A percentile compares a stretch with the other conserved stretches of the same genome.
phyloP scores from a whole-genome alignment of 2,797 vertebrate species.

The Hapalemur alaotrensis region DNA sequence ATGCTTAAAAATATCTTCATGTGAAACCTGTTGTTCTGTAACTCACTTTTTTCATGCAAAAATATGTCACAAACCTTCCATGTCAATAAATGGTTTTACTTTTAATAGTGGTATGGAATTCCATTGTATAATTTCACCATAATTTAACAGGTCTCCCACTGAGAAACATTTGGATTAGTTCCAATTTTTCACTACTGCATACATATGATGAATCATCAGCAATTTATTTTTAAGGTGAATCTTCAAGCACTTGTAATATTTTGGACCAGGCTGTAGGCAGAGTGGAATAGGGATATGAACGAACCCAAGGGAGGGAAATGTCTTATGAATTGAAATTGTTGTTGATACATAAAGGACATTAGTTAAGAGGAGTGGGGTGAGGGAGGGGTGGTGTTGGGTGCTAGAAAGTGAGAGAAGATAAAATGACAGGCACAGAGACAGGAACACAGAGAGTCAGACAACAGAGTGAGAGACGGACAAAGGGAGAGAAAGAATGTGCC shows the following conservation, averaged over 20 bases:
- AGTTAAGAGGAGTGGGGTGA: not conserved
- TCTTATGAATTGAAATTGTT: not conserved
- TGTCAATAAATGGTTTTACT: not conserved
- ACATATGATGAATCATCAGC: not conserved
- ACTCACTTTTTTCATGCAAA: not conserved
- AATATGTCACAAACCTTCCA: not conserved
- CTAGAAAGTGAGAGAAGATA: not conserved
- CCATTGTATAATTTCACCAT: not conserved
- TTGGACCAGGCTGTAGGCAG: not conserved
- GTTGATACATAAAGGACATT: not conserved
- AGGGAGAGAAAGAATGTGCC: not conserved
- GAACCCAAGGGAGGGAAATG: not conserved
- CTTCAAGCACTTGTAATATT: not conserved
- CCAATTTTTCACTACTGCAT: not conserved
- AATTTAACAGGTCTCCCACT: not conserved
- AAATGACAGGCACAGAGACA: not conserved
- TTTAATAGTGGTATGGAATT: not conserved
- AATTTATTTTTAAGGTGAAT: slow-evolving; percentile 34
- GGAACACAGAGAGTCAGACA: not conserved
- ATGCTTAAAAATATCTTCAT: not conserved
- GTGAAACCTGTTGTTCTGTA: not conserved
- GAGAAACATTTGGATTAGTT: not conserved
- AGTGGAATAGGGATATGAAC: not conserved
- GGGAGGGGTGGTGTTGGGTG: not conserved
- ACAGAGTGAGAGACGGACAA: not conserved